Evolutionary conservation across 92 coral and sea anemone species (phyloP).

Genomic region (Blastomussa wellsi): DNA sequence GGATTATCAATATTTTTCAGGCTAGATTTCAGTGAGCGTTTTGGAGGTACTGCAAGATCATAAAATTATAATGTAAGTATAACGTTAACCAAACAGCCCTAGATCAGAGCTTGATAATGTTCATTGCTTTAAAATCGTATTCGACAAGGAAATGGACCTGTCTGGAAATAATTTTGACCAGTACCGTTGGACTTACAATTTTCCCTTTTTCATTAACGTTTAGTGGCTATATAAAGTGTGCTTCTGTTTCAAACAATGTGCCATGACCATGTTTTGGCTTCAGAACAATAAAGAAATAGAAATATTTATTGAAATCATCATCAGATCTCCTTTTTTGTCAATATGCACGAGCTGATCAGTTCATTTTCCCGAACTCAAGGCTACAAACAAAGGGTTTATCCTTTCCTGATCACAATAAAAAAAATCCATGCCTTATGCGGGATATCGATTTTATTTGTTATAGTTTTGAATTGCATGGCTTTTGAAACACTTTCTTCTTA

Average conservation of each 20-base stretch:
- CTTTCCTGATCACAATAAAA: neutral
- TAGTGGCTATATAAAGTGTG: neutral
- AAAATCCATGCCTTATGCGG: too few species aligned
- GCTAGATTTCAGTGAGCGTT: too few species aligned
- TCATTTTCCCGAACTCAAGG: neutral
- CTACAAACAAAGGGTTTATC: neutral
- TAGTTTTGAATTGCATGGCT: too few species aligned
- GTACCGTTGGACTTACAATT: neutral
- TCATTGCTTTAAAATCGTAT: too few species aligned
- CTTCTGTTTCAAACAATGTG: neutral
- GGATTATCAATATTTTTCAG: neutral
- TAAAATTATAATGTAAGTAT: neutral
- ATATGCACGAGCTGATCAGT: neutral
- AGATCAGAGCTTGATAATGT: neutral
- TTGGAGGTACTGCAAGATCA: neutral
- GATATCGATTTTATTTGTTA: too few species aligned
- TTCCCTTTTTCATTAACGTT: neutral
- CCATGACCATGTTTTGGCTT: neutral
- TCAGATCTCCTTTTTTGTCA: neutral
- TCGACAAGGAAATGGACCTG: too few species aligned
- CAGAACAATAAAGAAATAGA: neutral
- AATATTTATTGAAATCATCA: neutral
- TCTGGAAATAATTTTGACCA: neutral
- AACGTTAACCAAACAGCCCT: neutral
- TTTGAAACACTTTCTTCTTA: too few species aligned